Evolutionary conservation across 1,140 invertebrate genomes (phyloP).

Genomic region (Eufriesea mexicana): DNA sequence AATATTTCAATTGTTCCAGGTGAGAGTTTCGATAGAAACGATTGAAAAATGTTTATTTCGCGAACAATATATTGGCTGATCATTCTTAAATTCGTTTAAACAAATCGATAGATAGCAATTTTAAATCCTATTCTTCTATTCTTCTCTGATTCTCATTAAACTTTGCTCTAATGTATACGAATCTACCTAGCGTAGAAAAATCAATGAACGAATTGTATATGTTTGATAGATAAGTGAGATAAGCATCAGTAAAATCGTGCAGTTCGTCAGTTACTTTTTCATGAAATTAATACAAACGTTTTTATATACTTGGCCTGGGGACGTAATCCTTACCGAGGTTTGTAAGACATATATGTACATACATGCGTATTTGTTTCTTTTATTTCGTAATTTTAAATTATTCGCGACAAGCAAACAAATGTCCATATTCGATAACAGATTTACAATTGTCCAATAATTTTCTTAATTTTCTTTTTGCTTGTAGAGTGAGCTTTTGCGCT

Average conservation of each 20-base stretch:
- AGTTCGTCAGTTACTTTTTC: slow-evolving; percentile 15
- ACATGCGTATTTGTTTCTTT: too few relatives aligned
- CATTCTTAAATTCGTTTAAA: neutral
- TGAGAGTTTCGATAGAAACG: slow-evolving; percentile 20
- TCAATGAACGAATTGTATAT: too few relatives aligned
- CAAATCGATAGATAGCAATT: too few relatives aligned
- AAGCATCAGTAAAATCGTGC: neutral
- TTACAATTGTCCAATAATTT: too few relatives aligned
- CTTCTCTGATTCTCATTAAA: neutral
- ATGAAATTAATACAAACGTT: slow-evolving; percentile 56
- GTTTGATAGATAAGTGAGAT: slow-evolving; percentile 12
- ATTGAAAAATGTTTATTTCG: neutral
- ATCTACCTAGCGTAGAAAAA: too few relatives aligned
- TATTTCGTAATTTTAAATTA: neutral
- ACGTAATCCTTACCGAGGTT: slow-evolving; percentile 44
- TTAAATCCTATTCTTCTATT: neutral
- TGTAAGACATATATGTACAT: too few relatives aligned
- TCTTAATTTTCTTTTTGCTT: neutral
- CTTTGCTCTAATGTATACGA: neutral
- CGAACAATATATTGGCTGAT: neutral
- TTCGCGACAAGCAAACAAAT: neutral
- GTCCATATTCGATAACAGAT: too few relatives aligned
- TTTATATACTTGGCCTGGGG: slow-evolving; percentile 50
- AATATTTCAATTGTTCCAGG: slow-evolving; percentile 67
- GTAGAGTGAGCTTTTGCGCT: slow-evolving; percentile 42